Base-by-base conservation (phyloP, 2,797 vertebrate species). In the Typhlichthys subterraneus region DNA sequence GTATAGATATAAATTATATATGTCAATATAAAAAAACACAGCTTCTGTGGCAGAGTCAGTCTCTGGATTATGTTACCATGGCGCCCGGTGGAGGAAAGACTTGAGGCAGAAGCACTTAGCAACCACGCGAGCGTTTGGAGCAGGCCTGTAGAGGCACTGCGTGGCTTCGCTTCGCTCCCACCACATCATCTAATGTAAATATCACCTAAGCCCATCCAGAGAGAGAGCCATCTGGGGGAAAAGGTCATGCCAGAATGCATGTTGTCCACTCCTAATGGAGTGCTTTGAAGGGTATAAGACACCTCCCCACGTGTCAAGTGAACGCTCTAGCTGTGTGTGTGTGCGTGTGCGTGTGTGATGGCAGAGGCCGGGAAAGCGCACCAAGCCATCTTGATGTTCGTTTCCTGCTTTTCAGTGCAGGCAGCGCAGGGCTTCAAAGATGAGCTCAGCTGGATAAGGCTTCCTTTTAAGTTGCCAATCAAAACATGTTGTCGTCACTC, bases 41-140 rank as follows among this genome's bases (percentile, higher is more conserved):
- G 84, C 80, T 77, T 88, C 85, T 85, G 80, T 65, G 70, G 83
- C 83, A 72, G 81, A 65, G 80, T 82, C 75, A 84, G 81, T 80
- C 66, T 10, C n/a, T 72, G 85, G 84, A 84, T 82, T 76, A 83
- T 83, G 88, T 92, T 91, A 85, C 89, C 90, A 90, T 91, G 90
- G 87, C 55, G 81, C 81, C 87, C 78, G 53, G 52, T 71, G 78
- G 81, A 80, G 85, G 85, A 75, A 84, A 82, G 79, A 88, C 76
- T 80, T 80, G 55, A 77, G 23, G 57, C 72, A 63, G 77, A 77
- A 80, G 81, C 69, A 71, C 84, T 83, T 86, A 84, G 85, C 85
- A 89, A 83, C 83, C 64, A 89, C 76, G 72, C 69, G 67, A 75
- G 60, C 73, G 4, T 29, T 29, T 4, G n/a, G 64, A 68, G 60